Percentiles rank a stretch among this genome's conserved stretches.
These are phyloP conservation scores for Zapornia atra DNA, from an alignment of 2,113 vertebrate genomes.

Conservation along the genomic window DNA sequence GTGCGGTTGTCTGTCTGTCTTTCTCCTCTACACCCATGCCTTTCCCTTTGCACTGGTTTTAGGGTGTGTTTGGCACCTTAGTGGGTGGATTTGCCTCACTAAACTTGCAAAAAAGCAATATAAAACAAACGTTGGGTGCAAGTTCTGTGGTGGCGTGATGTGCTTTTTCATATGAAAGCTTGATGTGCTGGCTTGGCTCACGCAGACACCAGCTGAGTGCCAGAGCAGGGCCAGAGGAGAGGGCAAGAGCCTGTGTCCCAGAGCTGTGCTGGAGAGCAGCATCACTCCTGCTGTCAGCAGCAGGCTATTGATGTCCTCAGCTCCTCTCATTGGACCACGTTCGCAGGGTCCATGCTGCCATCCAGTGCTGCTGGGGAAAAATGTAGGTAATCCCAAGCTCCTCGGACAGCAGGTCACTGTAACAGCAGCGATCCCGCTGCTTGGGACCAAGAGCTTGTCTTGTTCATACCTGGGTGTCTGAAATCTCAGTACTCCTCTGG, in stretches of 20 bases:
- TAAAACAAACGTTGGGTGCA: background rate
- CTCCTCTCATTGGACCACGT: accelerated
- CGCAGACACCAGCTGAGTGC: background rate
- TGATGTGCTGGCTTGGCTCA: background rate
- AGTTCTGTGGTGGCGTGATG: background rate
- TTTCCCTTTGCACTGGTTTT: background rate
- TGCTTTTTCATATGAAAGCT: background rate
- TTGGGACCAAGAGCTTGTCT: background rate
- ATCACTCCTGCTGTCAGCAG: background rate
- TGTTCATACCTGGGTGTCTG: background rate
- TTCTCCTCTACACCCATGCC: background rate
- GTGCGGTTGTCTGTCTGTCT: background rate
- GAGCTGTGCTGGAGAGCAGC: background rate
- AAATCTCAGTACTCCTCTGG: background rate
- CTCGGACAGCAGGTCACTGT: too few species aligned
- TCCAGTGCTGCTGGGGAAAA: background rate
- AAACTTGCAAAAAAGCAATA: background rate
- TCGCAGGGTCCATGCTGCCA: background rate
- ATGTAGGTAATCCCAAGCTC: background rate
- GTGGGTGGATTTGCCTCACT: background rate
- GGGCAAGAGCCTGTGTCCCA: background rate
- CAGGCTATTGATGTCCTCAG: background rate
- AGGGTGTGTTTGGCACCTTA: background rate
- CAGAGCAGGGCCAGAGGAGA: background rate
- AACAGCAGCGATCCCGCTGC: accelerated